A percentile compares a stretch with the other conserved stretches of the same genome.
These are phyloP conservation scores for Orchesella cincta DNA, from an alignment of 1,140 invertebrate species.

Conservation along the genomic window DNA sequence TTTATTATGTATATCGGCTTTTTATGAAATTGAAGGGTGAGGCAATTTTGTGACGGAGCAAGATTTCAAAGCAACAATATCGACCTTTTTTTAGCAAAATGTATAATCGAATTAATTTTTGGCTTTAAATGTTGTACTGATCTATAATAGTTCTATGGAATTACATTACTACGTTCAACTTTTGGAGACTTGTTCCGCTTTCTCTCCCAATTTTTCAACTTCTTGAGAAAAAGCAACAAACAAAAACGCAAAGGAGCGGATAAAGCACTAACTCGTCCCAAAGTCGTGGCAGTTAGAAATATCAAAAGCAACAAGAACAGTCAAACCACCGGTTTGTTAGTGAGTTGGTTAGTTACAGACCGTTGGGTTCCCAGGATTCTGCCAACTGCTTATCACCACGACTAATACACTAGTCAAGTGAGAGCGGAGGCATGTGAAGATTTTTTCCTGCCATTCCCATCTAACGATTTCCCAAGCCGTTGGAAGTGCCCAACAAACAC, in stretches of 20 bases:
- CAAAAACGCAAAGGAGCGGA: not conserved
- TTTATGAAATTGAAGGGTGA: too few relatives aligned
- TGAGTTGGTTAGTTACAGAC: conserved; percentile 25
- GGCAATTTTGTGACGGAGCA: too few relatives aligned
- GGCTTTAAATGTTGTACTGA: too few relatives aligned
- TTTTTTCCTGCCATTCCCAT: not conserved
- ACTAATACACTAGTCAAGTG: not conserved
- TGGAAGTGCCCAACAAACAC: too few relatives aligned
- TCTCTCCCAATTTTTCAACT: not conserved
- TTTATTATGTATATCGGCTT: too few relatives aligned
- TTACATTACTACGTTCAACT: too few relatives aligned
- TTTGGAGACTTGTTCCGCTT: too few relatives aligned
- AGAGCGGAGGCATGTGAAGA: not conserved
- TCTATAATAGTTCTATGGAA: too few relatives aligned
- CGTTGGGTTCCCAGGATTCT: conserved; percentile 22
- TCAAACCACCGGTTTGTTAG: conserved; percentile 21
- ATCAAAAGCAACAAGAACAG: conserved; percentile 16
- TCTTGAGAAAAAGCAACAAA: conserved; percentile 15
- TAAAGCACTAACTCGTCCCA: not conserved
- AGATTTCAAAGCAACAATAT: too few relatives aligned
- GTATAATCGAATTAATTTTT: too few relatives aligned
- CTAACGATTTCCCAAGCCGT: not conserved
- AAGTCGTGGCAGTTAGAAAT: not conserved
- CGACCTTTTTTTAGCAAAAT: too few relatives aligned
- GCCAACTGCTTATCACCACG: not conserved